Base-by-base conservation (phyloP, 2,888 invertebrate genomes). In the Erpobdella octoculata region DNA sequence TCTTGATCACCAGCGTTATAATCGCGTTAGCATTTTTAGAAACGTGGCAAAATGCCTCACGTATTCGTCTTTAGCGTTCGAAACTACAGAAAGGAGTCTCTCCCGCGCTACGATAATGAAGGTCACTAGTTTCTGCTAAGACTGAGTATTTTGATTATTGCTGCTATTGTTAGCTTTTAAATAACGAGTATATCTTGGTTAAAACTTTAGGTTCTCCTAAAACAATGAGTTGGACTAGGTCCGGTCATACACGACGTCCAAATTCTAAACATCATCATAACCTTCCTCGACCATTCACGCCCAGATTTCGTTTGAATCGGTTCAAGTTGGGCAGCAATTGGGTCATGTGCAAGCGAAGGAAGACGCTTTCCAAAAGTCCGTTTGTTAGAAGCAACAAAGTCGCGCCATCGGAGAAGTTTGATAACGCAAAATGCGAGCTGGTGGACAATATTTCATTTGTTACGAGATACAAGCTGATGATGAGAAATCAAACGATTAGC, bases 401-500 rank as follows among this genome's bases (percentile, higher is more conserved):
- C 21, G 21, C 21, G 28, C 21, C 8, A 8, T 6, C 1, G 21
- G 53, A 53, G 28, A 53, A 53, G n/a, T 53, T 21, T 28, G 53
- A 53, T 4, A 28, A 21, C 28, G 53, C 53, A 8, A 53, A 53
- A 28, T 53, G 53, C 53, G 69, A 69, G 31, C 12, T 69, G 21
- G 58, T 69, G 69, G 69, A 69, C 37, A 33, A 58, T 18, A 35
- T 69, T 33, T 69, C 69, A 18, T 33, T 69, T 33, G 69, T 69
- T 21, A 69, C 69, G 25, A 21, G 69, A 58, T 69, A 31, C 35
- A 53, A 69, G 25, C 33, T 69, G n/a, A 31, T 69, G 21, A 21
- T 33, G n/a, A 69, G 48, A 46, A 41, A 53, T 53, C 21, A 53
- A 15, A 28, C 53, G 5, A 53, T 53, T 53, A 53, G 53, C 21